Conservation (phyloP, 1,140 invertebrate genomes). For the Battus philenor region DNA sequence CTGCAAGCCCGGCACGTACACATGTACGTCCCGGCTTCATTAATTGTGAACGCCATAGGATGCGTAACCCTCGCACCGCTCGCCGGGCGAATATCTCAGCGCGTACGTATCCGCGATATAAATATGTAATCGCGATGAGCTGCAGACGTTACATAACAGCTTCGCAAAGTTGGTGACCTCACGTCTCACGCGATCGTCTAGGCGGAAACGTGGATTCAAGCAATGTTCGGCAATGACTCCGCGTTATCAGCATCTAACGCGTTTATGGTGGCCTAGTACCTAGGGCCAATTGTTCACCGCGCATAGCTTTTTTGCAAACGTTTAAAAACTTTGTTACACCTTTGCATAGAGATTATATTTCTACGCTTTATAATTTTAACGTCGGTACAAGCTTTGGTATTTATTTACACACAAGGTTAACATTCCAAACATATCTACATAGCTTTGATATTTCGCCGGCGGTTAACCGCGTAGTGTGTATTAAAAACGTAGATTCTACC, state of each 20-base stretch:
- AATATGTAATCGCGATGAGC: background rate
- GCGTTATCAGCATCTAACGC: constrained; percentile 42
- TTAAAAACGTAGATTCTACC: no score
- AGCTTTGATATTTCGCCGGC: constrained; percentile 54
- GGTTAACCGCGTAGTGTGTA: constrained; percentile 9
- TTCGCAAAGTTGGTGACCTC: constrained; percentile 17
- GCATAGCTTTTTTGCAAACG: no score
- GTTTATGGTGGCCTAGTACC: constrained; percentile 47
- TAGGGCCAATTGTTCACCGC: background rate
- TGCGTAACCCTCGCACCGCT: no score
- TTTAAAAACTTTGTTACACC: background rate
- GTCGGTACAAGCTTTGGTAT: constrained; percentile 12
- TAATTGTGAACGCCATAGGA: constrained; percentile 4
- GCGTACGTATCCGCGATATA: no score
- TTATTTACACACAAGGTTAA: no score
- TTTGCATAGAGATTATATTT: constrained; percentile 3
- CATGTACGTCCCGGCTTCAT: background rate
- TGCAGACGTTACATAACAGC: constrained; percentile 4
- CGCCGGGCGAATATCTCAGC: no score
- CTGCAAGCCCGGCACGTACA: constrained; percentile 12
- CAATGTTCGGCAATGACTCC: constrained; percentile 48
- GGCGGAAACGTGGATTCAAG: constrained; percentile 41
- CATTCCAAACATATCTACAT: constrained; percentile 30
- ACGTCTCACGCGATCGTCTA: constrained; percentile 22
- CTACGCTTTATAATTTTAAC: background rate